These are phyloP conservation scores for Orgyia antiqua DNA, from an alignment of 2,888 invertebrate species.

Conservation along the genomic window DNA sequence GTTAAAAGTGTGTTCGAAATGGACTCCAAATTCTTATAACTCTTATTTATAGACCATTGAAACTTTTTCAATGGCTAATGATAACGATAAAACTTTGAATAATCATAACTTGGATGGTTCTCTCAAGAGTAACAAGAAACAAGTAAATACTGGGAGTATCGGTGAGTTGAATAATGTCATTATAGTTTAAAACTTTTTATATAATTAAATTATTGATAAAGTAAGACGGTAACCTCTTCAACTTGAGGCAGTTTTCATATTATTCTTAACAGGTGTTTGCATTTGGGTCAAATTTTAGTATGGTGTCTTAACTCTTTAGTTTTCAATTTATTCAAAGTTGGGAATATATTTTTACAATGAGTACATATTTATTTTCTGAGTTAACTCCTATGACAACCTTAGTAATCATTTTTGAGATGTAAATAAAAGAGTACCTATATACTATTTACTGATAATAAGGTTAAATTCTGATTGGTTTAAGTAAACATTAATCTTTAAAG, in stretches of 20 bases:
- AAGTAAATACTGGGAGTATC: slow-evolving; percentile 46
- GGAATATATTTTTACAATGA: too few relatives aligned
- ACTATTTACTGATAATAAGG: too few relatives aligned
- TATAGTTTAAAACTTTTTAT: not conserved
- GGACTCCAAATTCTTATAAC: slow-evolving; percentile 22
- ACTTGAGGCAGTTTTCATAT: slow-evolving; percentile 15
- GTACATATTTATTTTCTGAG: too few relatives aligned
- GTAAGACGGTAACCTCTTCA: slow-evolving; percentile 11
- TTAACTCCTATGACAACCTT: too few relatives aligned
- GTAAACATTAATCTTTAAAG: too few relatives aligned
- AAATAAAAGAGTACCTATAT: too few relatives aligned
- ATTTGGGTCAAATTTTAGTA: not conserved
- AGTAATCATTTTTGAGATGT: too few relatives aligned
- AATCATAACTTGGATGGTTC: slow-evolving; percentile 68
- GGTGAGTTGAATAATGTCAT: slow-evolving; percentile 41
- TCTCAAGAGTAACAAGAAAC: slow-evolving; percentile 56
- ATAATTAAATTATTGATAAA: not conserved
- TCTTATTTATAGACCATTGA: slow-evolving; percentile 16
- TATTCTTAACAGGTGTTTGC: not conserved
- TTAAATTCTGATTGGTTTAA: too few relatives aligned
- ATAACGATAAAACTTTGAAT: slow-evolving; percentile 71
- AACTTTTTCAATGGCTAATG: slow-evolving; percentile 73
- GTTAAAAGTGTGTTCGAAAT: slow-evolving; percentile 19
- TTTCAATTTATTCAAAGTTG: too few relatives aligned
- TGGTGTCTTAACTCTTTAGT: not conserved